These are phyloP conservation scores for Antitype chi DNA, from an alignment of 2,888 invertebrate genomes.

Conservation along the genomic window DNA sequence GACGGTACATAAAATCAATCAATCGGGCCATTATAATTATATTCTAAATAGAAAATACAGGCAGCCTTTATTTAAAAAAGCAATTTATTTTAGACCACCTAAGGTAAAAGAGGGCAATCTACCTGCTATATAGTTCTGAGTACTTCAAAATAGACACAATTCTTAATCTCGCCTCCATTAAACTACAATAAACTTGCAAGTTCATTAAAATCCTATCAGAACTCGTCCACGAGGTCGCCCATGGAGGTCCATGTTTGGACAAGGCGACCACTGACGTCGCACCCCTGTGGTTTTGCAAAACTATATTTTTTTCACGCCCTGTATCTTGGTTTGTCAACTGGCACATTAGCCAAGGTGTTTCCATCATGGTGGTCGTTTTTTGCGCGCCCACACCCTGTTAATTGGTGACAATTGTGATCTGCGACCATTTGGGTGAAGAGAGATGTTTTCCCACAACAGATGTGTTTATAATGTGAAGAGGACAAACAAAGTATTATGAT, in stretches of 20 bases:
- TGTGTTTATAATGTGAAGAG: constrained; percentile 75
- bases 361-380: constrained; percentile 87
- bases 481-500: constrained; percentile 46
- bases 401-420: constrained; percentile 90
- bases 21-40: background rate
- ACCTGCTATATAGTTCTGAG: constrained; percentile 42
- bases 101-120: constrained; percentile 17
- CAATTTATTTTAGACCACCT: constrained; percentile 57
- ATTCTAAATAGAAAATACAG: background rate
- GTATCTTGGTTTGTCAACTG: constrained; percentile 86
- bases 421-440: constrained; percentile 84
- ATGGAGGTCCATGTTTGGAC: constrained; percentile 86
- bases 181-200: constrained; percentile 53
- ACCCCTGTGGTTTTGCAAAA: constrained; percentile 85
- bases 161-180: constrained; percentile 47
- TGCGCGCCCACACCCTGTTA: constrained; percentile 80
- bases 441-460: constrained; percentile 87
- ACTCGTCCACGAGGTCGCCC: constrained; percentile 74
- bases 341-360: constrained; percentile 89
- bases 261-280: constrained; percentile 78
- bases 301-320: constrained; percentile 77
- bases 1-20: background rate
- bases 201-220: constrained; percentile 66
- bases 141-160: constrained; percentile 49
- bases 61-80: constrained; percentile 23